Evolutionary conservation across 2,113 vertebrate genomes (phyloP), one percentile per base, ranked within the genome.

Genomic region (Saguinus imperator): DNA sequence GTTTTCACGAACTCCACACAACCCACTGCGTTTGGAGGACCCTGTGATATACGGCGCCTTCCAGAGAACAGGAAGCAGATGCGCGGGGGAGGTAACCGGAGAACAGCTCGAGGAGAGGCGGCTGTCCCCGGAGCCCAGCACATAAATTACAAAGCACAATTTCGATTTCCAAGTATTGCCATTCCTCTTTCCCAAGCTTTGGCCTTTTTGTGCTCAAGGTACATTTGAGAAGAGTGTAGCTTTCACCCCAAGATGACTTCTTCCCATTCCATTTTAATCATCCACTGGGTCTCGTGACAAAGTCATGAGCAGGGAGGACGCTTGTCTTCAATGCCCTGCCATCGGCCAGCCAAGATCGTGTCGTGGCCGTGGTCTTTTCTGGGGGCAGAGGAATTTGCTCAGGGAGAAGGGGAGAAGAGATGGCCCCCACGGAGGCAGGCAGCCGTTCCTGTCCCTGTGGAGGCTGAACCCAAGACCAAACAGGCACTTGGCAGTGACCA

Each of bases 11-110:
- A 20, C 21, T 25, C 55, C 48, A 14, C 6, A 61, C 4, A 45
- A 35, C 45, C 48, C 29, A 40, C 18, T 0, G 83, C 25, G 5
- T 43, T 79, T 21, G 72, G 88, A 79, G 64, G 77, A 21, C 4
- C 1, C 79, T 10, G 32, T 96, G 96, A 92, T 96, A 55, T 66
- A 93, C 3, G 45, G 85, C 5, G 2, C 58, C 58, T 66, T 95
- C 82, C 66, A 20, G 64, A 73, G 66, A 70, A 72, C 95, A 95
- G 97, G 95, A 89, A 40, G 21, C 92, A 89, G 97, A 79, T 79
- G 58, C 4, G 0, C 0, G 3, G 94, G 86, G 94, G 82, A 73
- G 95, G 97, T 13, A 57, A 91, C 40, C n/a, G 0, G 75, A 95
- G 95, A 61, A 7, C 40, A 1, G 5, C 1, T 20, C 70, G 3